Evolutionary conservation across 2,888 invertebrate species (phyloP).

Genomic region (Allophyes oxyacanthae): DNA sequence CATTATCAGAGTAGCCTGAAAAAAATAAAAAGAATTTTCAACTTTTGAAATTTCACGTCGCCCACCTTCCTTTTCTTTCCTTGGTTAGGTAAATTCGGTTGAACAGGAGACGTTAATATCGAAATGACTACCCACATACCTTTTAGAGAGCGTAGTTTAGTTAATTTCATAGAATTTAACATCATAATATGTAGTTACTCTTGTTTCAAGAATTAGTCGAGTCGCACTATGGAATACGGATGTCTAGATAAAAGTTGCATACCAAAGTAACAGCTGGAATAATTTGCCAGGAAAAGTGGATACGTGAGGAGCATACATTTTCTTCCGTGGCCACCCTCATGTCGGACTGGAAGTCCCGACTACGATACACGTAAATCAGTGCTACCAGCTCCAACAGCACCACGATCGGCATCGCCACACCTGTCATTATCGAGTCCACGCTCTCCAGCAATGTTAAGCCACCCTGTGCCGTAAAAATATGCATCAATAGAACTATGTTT

Average conservation of each 20-base stretch:
- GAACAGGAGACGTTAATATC: no score
- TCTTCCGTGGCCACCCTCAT: constrained; percentile 80
- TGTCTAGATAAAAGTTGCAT: constrained; percentile 32
- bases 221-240: no score
- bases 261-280: constrained; percentile 75
- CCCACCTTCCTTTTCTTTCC: no score
- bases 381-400: constrained; percentile 73
- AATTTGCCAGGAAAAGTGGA: constrained; percentile 74
- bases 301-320: constrained; percentile 72
- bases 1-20: no score
- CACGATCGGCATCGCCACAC: constrained; percentile 70
- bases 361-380: constrained; percentile 76
- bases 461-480: constrained; percentile 62
- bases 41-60: no score
- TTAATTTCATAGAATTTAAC: no score
- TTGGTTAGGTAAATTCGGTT: no score
- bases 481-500: background rate
- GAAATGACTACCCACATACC: no score
- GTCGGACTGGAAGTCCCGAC: constrained; percentile 79
- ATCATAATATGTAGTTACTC: no score
- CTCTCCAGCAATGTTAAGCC: constrained; percentile 78
- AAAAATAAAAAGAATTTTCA: no score
- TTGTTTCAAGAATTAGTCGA: no score
- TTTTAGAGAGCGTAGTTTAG: no score
- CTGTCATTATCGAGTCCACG: constrained; percentile 73